Conservation (phyloP, 2,888 invertebrate species). For the Andrena haemorrhoa region DNA sequence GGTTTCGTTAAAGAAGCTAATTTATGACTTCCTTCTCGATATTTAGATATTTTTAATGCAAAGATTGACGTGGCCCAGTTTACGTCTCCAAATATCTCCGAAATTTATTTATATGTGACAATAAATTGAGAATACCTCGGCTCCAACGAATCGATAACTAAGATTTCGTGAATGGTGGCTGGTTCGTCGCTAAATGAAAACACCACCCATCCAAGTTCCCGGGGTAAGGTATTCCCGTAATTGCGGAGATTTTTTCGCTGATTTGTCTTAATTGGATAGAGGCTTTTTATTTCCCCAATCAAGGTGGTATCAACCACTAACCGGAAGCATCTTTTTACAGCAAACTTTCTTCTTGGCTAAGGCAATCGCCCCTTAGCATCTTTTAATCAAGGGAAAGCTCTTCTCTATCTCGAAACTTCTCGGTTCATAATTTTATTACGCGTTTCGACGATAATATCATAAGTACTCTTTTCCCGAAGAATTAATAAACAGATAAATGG, state of each 20-base stretch:
- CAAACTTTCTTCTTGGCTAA: constrained; percentile 42
- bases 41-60: no score
- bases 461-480: constrained; percentile 14
- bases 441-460: constrained; percentile 21
- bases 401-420: constrained; percentile 18
- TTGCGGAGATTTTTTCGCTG: constrained; percentile 37
- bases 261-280: constrained; percentile 20
- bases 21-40: no score
- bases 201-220: not conserved
- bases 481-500: constrained; percentile 12
- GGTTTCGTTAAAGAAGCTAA: no score
- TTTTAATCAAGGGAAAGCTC: constrained; percentile 53
- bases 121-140: not conserved
- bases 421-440: constrained; percentile 50
- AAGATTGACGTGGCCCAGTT: no score
- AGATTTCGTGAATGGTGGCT: not conserved
- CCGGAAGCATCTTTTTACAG: constrained; percentile 37
- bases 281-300: constrained; percentile 49
- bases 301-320: constrained; percentile 54
- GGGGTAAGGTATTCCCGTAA: constrained; percentile 5
- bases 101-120: not conserved
- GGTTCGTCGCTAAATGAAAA: constrained; percentile 5
- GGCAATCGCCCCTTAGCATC: constrained; percentile 45
- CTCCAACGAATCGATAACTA: not conserved
- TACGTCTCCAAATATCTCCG: no score